A percentile compares a stretch with the other conserved stretches of the same genome.
Evolutionary conservation across 2,888 invertebrate genomes (phyloP).

Genomic region (Lasioglossum morio): DNA sequence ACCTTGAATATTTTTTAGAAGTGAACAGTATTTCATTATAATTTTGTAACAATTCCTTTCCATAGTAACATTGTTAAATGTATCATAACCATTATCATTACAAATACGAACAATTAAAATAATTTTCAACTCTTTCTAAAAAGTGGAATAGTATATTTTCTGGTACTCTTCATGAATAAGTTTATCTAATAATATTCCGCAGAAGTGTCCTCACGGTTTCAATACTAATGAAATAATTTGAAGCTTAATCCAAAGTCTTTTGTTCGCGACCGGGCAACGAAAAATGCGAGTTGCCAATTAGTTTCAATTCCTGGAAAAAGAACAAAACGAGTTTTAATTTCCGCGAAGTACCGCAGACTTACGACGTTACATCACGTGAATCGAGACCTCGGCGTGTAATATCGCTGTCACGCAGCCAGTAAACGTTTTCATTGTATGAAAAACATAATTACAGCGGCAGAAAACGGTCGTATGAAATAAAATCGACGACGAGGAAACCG

Average conservation of each 20-base stretch:
- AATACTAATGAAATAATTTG: not conserved
- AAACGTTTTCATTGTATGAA: not conserved
- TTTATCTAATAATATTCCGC: not conserved
- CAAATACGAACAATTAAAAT: not conserved
- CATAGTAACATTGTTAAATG: not conserved
- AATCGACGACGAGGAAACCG: not conserved
- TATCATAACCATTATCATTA: not conserved
- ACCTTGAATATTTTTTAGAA: too few relatives aligned
- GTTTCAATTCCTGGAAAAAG: not conserved
- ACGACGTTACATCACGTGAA: not conserved
- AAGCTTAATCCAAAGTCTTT: not conserved
- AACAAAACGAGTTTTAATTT: not conserved
- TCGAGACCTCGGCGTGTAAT: not conserved
- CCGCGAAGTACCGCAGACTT: not conserved
- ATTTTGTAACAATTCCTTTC: too few relatives aligned
- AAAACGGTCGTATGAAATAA: conserved; percentile 4
- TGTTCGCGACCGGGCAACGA: not conserved
- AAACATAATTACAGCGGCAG: not conserved
- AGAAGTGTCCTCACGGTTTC: not conserved
- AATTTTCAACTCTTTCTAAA: not conserved
- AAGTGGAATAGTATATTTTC: not conserved
- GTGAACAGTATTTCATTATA: too few relatives aligned
- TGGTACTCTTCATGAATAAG: not conserved
- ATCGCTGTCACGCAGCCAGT: not conserved
- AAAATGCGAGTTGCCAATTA: not conserved